phyloP scores from a whole-genome alignment of 2,888 invertebrate species.

The Argyresthia albistria region DNA sequence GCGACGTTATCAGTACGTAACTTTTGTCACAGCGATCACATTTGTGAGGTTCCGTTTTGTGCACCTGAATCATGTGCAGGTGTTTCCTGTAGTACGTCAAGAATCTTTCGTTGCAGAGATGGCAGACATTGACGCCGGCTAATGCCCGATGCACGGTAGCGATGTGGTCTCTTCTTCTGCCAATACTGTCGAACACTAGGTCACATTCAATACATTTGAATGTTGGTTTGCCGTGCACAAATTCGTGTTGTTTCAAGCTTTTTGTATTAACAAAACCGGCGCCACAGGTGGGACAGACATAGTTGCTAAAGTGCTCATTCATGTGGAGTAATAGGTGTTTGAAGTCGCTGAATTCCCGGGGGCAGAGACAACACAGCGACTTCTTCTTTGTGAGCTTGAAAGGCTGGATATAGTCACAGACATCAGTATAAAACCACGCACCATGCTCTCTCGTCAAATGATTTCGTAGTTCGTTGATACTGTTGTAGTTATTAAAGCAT shows the following conservation, averaged over 20 bases:
- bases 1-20: no score
- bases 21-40: constrained; percentile 54
- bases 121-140: constrained; percentile 51
- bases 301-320: constrained; percentile 57
- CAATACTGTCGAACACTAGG: constrained; percentile 45
- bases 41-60: constrained; percentile 53
- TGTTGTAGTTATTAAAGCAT: neutral
- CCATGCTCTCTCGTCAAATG: constrained; percentile 47
- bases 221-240: constrained; percentile 46
- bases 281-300: constrained; percentile 57
- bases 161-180: constrained; percentile 54
- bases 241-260: constrained; percentile 48
- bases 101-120: constrained; percentile 56
- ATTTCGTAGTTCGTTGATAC: constrained; percentile 14
- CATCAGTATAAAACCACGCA: constrained; percentile 27
- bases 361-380: constrained; percentile 50
- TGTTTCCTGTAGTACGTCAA: constrained; percentile 63
- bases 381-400: constrained; percentile 39
- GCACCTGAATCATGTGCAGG: constrained; percentile 55
- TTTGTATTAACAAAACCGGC: constrained; percentile 58
- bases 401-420: constrained; percentile 53
- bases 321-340: constrained; percentile 58
- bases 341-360: constrained; percentile 52
- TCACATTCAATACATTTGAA: constrained; percentile 41
- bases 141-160: constrained; percentile 57